Base-by-base conservation (phyloP, 2,113 vertebrate genomes). In the Microcebus murinus region DNA sequence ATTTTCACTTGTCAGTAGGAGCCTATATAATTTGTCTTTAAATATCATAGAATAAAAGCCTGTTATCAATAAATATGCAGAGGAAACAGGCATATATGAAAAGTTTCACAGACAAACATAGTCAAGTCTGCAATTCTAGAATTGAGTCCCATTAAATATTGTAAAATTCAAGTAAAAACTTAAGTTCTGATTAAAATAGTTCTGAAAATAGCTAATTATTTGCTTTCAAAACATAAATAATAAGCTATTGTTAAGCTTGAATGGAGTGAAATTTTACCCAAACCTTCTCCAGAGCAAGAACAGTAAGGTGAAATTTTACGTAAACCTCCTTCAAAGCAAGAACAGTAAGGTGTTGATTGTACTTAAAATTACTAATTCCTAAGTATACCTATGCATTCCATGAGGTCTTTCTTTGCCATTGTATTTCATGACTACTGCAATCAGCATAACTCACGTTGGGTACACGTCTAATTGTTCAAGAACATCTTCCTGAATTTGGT, bases 361-460 rank as follows among this genome's bases (percentile, higher is more conserved):
- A 10, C 2, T 57, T 93, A 50, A 31, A 52, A 50, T 77, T 27
- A 45, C 31, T 14, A 31, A 79, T 10, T 9, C 18, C 7, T 31
- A 67, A 23, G 3, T 42, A 0, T 29, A 25, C 31, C 6, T 23
- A 2, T 6, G n/a, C 3, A 52, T 11, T 39, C 20, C 29, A 1
- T 3, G 1, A 70, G 27, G 15, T 17, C 3, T 82, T 23, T 79
- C 45, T 65, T 67, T 94, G 52, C 8, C 39, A 27, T 34, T 71
- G 6, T 34, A n/a, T 55, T 34, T 86, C 59, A 27, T 55, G 31
- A 48, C 10, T 67, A 39, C 2, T 23, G 31, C 4, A 52, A 21
- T 45, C n/a, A 81, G 36, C 21, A 77, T 18, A 77, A 84, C 13
- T 4, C 6, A 14, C 12, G 23, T 34, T 57, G 21, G 18, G 23